Percentiles rank a stretch among this genome's conserved stretches.
phyloP scores from a whole-genome alignment of 2,888 invertebrate genomes.

The Argyresthia albistria region DNA sequence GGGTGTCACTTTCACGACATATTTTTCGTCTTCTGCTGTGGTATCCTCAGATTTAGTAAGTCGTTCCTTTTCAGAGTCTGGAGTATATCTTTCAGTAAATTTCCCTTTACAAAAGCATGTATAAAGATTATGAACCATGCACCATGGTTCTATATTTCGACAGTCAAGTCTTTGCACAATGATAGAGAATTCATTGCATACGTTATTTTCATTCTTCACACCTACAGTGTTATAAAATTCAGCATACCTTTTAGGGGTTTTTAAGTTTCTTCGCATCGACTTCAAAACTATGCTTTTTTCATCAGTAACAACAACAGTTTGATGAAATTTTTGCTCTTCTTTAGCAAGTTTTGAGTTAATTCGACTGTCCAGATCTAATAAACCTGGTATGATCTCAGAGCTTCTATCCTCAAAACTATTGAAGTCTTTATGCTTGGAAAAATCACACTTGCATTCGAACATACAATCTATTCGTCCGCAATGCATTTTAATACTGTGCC shows the following conservation, averaged over 20 bases:
- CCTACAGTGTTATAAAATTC: constrained; percentile 56
- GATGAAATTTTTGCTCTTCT: constrained; percentile 81
- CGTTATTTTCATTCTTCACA: constrained; percentile 26
- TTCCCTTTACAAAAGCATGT: constrained; percentile 76
- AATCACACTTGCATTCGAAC: constrained; percentile 64
- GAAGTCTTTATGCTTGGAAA: constrained; percentile 32
- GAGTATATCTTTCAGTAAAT: constrained; percentile 24
- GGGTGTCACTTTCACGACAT: too few relatives aligned
- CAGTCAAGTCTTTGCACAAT: constrained; percentile 31
- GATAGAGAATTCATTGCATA: constrained; percentile 25
- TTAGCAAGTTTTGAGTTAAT: constrained; percentile 73
- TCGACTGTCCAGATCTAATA: constrained; percentile 58
- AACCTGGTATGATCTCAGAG: constrained; percentile 32
- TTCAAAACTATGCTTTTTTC: constrained; percentile 77
- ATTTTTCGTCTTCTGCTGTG: too few relatives aligned
- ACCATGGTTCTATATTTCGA: constrained; percentile 73
- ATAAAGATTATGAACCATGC: constrained; percentile 77
- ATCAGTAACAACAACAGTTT: constrained; percentile 77
- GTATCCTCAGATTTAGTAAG: too few relatives aligned
- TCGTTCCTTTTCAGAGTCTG: background rate
- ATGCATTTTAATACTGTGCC: constrained; percentile 62
- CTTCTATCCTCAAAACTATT: constrained; percentile 27
- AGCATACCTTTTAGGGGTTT: constrained; percentile 74
- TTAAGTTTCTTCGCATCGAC: constrained; percentile 68
- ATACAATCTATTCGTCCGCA: constrained; percentile 76